phyloP scores from a whole-genome alignment of 2,113 vertebrate species.

The Struthio camelus region DNA sequence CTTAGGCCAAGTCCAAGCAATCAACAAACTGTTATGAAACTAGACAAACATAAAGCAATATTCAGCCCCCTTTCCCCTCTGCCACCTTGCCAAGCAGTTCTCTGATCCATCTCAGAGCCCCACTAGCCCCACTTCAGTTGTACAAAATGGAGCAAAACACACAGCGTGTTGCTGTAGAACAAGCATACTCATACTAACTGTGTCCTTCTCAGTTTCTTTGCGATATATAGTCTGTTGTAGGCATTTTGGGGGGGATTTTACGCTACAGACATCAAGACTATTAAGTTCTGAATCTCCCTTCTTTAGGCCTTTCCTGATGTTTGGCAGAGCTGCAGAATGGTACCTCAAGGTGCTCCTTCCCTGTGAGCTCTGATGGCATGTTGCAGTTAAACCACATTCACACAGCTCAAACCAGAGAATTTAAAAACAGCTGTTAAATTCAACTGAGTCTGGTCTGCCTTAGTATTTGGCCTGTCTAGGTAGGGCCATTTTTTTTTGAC shows the following conservation, averaged over 20 bases:
- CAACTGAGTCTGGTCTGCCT: constrained; percentile 22
- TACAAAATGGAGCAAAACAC: neutral
- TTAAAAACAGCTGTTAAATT: constrained; percentile 43
- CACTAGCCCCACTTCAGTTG: neutral
- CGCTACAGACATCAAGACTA: neutral
- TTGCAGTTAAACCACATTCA: constrained; percentile 51
- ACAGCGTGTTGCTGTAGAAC: neutral
- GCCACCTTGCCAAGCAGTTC: neutral
- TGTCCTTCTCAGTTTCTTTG: neutral
- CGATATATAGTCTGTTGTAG: neutral
- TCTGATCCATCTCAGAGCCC: neutral
- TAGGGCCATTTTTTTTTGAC: neutral
- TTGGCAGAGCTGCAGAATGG: neutral
- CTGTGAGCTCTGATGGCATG: neutral
- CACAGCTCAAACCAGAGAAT: constrained; percentile 27
- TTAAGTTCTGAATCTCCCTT: neutral
- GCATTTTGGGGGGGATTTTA: neutral
- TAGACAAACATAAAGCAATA: neutral
- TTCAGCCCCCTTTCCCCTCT: neutral
- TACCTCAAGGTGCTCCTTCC: neutral
- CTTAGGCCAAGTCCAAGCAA: neutral
- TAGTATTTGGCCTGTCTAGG: neutral
- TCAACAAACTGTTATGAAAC: neutral
- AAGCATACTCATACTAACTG: neutral
- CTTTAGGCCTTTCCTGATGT: neutral